A percentile compares a stretch with the other conserved stretches of the same genome.
Conservation (phyloP, 2,113 vertebrate genomes). For the Pardalotus punctatus region DNA sequence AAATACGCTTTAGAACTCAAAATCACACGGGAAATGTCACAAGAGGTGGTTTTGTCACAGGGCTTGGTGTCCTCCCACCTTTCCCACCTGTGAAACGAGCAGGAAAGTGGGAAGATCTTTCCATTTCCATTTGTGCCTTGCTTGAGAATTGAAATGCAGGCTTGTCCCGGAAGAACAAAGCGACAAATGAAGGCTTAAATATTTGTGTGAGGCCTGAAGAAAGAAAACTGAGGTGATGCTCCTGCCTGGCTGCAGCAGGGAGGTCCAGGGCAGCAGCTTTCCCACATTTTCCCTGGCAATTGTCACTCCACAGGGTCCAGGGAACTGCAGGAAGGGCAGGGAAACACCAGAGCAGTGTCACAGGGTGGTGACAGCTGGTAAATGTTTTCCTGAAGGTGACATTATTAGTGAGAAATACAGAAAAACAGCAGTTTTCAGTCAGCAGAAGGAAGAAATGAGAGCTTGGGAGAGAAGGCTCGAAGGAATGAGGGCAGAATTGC, state of each 20-base stretch:
- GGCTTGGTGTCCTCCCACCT: neutral
- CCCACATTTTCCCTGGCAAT: neutral
- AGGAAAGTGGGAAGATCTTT: neutral
- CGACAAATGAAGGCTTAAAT: neutral
- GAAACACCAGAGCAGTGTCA: neutral
- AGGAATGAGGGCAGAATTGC: neutral
- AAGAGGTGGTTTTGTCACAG: neutral
- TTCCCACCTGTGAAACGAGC: neutral
- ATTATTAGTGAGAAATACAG: neutral
- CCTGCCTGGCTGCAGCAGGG: neutral
- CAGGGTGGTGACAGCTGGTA: neutral
- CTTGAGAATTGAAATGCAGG: neutral
- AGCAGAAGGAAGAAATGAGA: neutral
- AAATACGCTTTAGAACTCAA: neutral
- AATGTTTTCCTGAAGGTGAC: neutral
- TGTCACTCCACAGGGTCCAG: neutral
- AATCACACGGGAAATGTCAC: neutral
- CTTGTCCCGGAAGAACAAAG: neutral
- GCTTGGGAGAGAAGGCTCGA: neutral
- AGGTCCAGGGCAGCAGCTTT: neutral
- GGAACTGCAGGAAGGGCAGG: neutral
- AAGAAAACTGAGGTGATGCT: neutral
- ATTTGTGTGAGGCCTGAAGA: neutral
- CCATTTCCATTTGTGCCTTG: neutral
- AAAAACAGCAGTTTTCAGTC: neutral